These are phyloP conservation scores for Brachionus koreanus DNA, from an alignment of 1,140 invertebrate species.

Conservation along the genomic window DNA sequence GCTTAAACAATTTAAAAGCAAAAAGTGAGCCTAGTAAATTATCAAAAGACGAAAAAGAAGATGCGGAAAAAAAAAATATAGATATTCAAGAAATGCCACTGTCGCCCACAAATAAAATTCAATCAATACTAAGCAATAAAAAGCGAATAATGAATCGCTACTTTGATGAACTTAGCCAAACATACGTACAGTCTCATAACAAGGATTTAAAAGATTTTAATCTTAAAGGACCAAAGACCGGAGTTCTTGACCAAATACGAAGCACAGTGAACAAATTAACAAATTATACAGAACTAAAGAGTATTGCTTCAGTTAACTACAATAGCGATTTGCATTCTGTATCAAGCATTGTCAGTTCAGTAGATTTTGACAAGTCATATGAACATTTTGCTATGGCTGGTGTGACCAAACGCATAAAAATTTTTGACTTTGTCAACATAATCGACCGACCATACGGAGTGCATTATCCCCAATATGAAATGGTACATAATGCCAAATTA, in stretches of 20 bases:
- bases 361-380: conserved; percentile 93
- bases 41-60: conserved; percentile 13
- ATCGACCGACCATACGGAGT: conserved; percentile 78
- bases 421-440: conserved; percentile 78
- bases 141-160: conserved; percentile 72
- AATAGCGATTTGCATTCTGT: conserved; percentile 80
- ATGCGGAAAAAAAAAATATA: conserved; percentile 40
- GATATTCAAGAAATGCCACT: not conserved
- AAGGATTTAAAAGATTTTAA: conserved; percentile 64
- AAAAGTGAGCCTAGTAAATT: not conserved
- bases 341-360: conserved; percentile 78
- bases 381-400: conserved; percentile 94
- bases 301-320: conserved; percentile 82
- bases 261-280: conserved; percentile 84
- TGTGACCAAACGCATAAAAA: conserved; percentile 80
- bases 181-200: conserved; percentile 74
- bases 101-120: conserved; percentile 46
- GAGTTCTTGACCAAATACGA: conserved; percentile 73
- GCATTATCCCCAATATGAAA: conserved; percentile 86
- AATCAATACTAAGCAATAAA: conserved; percentile 64
- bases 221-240: conserved; percentile 46
- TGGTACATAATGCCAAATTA: conserved; percentile 88
- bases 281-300: conserved; percentile 71
- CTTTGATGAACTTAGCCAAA: conserved; percentile 83
- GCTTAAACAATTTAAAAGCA: conserved; percentile 22